Percentiles rank a stretch among this genome's conserved stretches.
Conservation (phyloP, 1,140 invertebrate species). For the Drosophila cardini region DNA sequence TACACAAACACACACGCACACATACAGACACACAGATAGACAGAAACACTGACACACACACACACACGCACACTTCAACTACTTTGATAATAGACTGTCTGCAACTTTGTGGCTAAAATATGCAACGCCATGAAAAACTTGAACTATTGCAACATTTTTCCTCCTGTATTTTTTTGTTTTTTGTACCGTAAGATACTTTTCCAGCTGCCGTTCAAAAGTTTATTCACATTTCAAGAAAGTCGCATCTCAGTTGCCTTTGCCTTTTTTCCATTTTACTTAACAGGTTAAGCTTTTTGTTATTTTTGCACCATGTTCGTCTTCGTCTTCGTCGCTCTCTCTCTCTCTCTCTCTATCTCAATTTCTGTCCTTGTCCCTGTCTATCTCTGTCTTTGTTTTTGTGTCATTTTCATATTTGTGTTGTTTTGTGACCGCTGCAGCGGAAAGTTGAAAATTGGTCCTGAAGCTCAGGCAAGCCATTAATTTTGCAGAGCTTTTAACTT, state of each 20-base stretch:
- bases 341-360: conserved; percentile 14
- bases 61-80: conserved; percentile 29
- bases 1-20: conserved; percentile 43
- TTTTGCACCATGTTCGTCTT: conserved; percentile 33
- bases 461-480: conserved; percentile 56
- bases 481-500: conserved; percentile 51
- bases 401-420: conserved; percentile 35
- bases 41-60: conserved; percentile 35
- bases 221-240: conserved; percentile 75
- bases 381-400: conserved; percentile 32
- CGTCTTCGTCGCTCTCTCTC: conserved; percentile 14
- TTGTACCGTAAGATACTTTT: conserved; percentile 48
- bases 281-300: conserved; percentile 46
- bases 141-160: conserved; percentile 75
- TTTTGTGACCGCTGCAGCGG: conserved; percentile 46
- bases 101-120: conserved; percentile 63
- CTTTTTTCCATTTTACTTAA: conserved; percentile 2
- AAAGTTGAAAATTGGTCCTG: conserved; percentile 55
- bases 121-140: conserved; percentile 77
- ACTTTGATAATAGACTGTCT: conserved; percentile 53
- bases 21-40: conserved; percentile 38
- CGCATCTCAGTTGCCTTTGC: conserved; percentile 46
- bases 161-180: no score
- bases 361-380: neutral
- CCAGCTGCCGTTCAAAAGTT: conserved; percentile 65